phyloP scores from a whole-genome alignment of 2,797 vertebrate genomes.

The Oryzias sinensis region DNA sequence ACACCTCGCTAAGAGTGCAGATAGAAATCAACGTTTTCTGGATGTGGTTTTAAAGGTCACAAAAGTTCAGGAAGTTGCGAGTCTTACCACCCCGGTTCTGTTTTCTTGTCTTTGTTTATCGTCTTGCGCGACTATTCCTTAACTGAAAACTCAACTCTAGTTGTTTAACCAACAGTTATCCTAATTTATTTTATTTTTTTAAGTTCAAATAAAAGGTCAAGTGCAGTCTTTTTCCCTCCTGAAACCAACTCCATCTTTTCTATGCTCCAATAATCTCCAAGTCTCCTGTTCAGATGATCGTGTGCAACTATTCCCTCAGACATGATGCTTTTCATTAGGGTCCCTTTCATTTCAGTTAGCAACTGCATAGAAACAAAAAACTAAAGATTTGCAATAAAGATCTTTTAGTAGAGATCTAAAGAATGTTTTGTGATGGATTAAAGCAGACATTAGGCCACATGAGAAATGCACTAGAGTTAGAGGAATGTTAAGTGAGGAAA shows the following conservation, averaged over 20 bases:
- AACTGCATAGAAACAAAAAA: background rate
- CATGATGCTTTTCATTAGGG: slow-evolving; percentile 55
- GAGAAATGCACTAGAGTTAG: background rate
- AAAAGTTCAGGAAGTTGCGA: slow-evolving; percentile 15
- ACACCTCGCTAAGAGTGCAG: too few species aligned
- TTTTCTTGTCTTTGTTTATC: slow-evolving; percentile 9
- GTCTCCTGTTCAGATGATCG: slow-evolving; percentile 48
- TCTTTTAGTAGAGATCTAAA: too few species aligned
- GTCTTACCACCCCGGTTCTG: slow-evolving; percentile 3
- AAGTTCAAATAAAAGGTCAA: background rate
- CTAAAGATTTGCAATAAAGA: too few species aligned
- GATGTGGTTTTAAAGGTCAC: slow-evolving; percentile 7
- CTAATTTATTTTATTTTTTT: too few species aligned
- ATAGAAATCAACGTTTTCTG: background rate
- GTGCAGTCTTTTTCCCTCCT: background rate
- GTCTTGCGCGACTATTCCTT: background rate
- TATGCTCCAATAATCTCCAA: slow-evolving; percentile 40
- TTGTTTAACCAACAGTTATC: background rate
- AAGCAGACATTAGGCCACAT: slow-evolving; percentile 7
- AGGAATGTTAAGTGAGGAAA: background rate
- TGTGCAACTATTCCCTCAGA: slow-evolving; percentile 29
- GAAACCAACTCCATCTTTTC: background rate
- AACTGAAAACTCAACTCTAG: background rate
- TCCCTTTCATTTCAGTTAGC: slow-evolving; percentile 28
- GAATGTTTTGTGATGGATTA: slow-evolving; percentile 1